Conservation (phyloP, 2,888 invertebrate species). For the Nezara viridula region DNA sequence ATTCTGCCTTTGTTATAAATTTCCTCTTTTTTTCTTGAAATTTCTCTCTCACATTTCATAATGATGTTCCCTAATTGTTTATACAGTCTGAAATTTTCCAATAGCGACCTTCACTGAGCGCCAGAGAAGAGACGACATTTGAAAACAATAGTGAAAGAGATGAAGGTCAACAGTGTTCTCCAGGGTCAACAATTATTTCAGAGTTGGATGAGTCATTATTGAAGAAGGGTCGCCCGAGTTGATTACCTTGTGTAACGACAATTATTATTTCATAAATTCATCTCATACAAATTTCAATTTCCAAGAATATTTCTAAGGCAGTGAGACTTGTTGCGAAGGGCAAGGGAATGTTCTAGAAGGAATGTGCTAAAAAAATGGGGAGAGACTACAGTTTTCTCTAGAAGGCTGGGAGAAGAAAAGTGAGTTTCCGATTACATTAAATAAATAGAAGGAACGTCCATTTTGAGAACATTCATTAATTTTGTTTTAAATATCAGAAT, state of each 20-base stretch:
- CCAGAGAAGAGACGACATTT: background rate
- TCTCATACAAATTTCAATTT: background rate
- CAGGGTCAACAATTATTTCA: background rate
- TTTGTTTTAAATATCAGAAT: too few species aligned
- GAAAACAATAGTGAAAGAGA: background rate
- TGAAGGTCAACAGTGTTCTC: background rate
- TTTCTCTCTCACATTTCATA: background rate
- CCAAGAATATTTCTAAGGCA: background rate
- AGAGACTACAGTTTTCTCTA: background rate
- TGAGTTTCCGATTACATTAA: background rate
- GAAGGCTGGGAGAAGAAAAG: background rate
- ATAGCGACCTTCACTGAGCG: background rate
- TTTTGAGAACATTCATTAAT: too few species aligned
- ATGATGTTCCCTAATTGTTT: background rate
- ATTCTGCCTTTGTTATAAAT: too few species aligned
- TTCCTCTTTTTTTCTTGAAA: too few species aligned
- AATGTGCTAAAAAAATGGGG: background rate
- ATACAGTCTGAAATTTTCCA: background rate
- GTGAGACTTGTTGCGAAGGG: background rate
- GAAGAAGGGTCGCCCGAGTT: background rate
- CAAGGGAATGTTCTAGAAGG: background rate
- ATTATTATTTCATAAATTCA: conserved; percentile 10
- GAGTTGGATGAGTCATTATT: background rate
- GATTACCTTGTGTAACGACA: conserved; percentile 17
- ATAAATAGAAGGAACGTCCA: background rate